Conservation (phyloP, 2,113 vertebrate genomes). For the Sylvietta virens region DNA sequence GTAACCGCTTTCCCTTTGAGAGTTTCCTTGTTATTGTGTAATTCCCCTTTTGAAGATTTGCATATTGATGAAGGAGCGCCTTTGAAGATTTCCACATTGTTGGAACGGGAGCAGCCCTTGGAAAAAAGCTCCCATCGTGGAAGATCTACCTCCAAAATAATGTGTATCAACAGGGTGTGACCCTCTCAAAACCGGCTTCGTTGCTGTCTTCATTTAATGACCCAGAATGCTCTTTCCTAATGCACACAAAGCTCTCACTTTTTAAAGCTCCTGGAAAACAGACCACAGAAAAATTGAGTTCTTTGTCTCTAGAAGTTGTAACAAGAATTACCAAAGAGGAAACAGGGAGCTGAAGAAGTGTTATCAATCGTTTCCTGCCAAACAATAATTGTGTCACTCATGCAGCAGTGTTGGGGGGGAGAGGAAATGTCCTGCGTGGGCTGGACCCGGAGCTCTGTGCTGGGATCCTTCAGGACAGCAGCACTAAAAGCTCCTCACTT, state of each 20-base stretch:
- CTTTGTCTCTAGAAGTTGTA: background rate
- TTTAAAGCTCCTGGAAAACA: background rate
- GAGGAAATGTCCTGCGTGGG: accelerated
- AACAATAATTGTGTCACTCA: background rate
- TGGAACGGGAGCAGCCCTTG: background rate
- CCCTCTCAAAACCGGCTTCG: background rate
- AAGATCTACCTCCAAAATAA: background rate
- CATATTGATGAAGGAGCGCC: constrained; percentile 35
- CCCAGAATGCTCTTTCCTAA: background rate
- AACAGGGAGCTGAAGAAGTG: background rate
- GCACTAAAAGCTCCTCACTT: background rate
- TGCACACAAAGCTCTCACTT: background rate
- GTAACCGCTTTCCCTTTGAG: constrained; percentile 55
- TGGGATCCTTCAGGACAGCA: background rate
- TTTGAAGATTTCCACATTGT: constrained; percentile 60
- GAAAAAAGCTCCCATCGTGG: background rate
- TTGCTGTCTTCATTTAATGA: background rate
- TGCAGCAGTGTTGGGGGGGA: background rate
- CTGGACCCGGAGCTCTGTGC: background rate
- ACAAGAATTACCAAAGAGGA: background rate
- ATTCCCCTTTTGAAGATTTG: constrained; percentile 66
- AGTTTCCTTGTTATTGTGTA: constrained; percentile 47
- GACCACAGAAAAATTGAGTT: background rate
- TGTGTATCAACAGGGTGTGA: background rate
- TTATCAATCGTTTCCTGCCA: too few species aligned